Evolutionary conservation across 1,140 invertebrate genomes (phyloP), one percentile per base, ranked within the genome.

Genomic region (Apocrypta bakeri): DNA sequence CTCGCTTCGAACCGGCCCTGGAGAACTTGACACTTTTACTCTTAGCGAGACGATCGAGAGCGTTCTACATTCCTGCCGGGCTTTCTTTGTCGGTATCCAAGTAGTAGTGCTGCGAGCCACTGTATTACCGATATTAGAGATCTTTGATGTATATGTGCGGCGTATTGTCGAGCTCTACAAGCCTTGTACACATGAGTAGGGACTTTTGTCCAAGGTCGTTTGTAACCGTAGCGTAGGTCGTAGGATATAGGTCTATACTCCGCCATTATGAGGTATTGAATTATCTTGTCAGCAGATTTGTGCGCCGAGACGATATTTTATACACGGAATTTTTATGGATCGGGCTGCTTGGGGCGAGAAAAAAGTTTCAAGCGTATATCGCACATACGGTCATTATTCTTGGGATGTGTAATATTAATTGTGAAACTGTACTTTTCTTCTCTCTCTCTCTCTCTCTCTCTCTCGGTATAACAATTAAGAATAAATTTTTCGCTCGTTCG

Each of bases 241-340:
- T 40, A 61, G 40, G 14, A 4, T 17, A 6, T 56, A n/a, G 0
- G n/a, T 3, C 3, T 21, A 17, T 7, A 17, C 7, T 25, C 56
- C 66, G 79, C 37, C n/a, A n/a, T n/a, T n/a, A n/a, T n/a, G 77
- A 48, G 73, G 84, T 85, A 75, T 75, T 75, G 29, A 75, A 75
- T 75, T 56, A 75, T 73, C 37, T 21, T 73, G 71, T 73, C 21
- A 9, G 37, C 71, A 1, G 24, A 21, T 2, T 17, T 25, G 3
- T 66, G 6, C 3, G 25, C 11, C 1, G 68, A n/a, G n/a, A n/a
- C 31, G 68, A 71, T 71, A 71, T 71, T 71, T 71, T 71, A 71
- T 71, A 24, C 27, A 31, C 17, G 27, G 21, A 17, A 71, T 31
- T 33, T 31, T 71, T 71, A 31, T 17, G 31, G 4, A 27, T 3